A percentile compares a stretch with the other conserved stretches of the same genome.
These are phyloP conservation scores for Phylloscopus trochilus DNA, from an alignment of 2,113 vertebrate species.

Conservation along the genomic window DNA sequence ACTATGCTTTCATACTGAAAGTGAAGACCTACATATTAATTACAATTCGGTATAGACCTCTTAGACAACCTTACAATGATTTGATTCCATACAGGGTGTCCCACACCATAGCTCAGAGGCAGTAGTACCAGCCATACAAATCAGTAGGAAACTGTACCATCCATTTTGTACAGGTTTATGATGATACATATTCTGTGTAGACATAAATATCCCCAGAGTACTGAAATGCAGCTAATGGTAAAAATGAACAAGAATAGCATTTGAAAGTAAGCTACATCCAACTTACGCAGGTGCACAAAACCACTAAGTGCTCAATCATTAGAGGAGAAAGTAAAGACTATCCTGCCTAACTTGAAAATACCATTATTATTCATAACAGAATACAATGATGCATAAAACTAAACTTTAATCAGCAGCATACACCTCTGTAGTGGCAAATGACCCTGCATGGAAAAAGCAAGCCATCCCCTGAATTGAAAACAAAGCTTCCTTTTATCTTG, in stretches of 20 bases:
- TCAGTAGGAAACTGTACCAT: neutral
- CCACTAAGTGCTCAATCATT: neutral
- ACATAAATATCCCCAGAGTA: neutral
- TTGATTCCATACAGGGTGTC: neutral
- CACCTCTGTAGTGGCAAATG: neutral
- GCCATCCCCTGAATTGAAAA: neutral
- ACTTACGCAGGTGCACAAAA: neutral
- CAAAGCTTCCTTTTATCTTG: conserved; percentile 2
- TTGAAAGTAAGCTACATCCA: neutral
- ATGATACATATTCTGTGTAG: neutral
- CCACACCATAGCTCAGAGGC: neutral
- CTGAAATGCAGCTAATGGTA: neutral
- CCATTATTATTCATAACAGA: neutral
- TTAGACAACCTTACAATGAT: neutral
- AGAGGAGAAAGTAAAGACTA: neutral
- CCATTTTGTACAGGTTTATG: neutral
- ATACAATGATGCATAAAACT: neutral
- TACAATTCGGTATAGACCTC: neutral
- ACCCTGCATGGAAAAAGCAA: neutral
- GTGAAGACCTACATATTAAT: neutral
- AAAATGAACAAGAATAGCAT: neutral
- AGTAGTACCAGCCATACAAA: neutral
- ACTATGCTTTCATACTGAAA: neutral
- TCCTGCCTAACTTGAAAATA: neutral
- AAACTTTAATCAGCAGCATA: neutral